Evolutionary conservation across 2,888 invertebrate genomes (phyloP).

Genomic region (Noctua janthina): DNA sequence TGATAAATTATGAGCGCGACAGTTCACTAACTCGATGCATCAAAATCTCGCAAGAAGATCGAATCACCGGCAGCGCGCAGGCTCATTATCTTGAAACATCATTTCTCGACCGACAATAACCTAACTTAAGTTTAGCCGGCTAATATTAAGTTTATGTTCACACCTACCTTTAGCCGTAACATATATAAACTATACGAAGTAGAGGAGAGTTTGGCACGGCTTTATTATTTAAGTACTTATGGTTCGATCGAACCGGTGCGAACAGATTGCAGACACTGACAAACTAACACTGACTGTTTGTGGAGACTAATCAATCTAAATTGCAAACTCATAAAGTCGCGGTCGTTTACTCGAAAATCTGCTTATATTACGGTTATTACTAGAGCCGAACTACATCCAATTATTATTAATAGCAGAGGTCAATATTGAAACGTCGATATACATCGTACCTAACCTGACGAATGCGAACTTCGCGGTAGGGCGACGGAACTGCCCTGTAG

Average conservation of each 20-base stretch:
- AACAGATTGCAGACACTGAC: background rate
- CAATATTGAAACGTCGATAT: conserved; percentile 19
- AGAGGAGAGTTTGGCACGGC: background rate
- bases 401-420: background rate
- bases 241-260: background rate
- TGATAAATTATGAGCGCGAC: too few species aligned
- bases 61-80: too few species aligned
- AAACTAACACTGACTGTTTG: background rate
- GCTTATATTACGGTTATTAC: background rate
- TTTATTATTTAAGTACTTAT: background rate
- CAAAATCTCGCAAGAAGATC: too few species aligned
- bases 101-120: too few species aligned
- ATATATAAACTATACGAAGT: background rate
- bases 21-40: too few species aligned
- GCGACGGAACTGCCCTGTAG: conserved; percentile 70
- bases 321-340: background rate
- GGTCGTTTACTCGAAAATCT: background rate
- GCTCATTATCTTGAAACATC: too few species aligned
- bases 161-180: too few species aligned
- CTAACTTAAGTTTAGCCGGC: too few species aligned
- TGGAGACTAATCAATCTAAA: background rate
- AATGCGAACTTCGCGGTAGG: conserved; percentile 72
- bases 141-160: too few species aligned
- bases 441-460: conserved; percentile 1
- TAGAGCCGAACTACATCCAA: background rate